A percentile compares a stretch with the other conserved stretches of the same genome.
These are phyloP conservation scores for Mimas tiliae DNA, from an alignment of 2,888 invertebrate genomes.

Conservation along the genomic window DNA sequence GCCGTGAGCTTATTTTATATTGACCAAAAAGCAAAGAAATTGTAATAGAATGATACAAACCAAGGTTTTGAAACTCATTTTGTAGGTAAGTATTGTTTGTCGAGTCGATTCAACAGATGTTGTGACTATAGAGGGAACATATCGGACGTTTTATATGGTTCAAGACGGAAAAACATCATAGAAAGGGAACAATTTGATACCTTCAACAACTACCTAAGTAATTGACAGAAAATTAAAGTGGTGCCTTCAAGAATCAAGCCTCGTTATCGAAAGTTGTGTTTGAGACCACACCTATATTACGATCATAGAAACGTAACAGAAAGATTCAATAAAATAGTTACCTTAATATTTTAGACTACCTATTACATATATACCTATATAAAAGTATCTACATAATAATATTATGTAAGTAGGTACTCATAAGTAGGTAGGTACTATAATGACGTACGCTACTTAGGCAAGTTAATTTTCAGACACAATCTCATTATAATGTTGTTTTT, in stretches of 20 bases:
- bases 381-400: no score
- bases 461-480: no score
- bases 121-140: slow-evolving; percentile 51
- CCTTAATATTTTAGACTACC: background rate
- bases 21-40: background rate
- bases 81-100: slow-evolving; percentile 39
- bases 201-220: slow-evolving; percentile 29
- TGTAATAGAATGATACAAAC: slow-evolving; percentile 49
- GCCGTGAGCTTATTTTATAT: background rate
- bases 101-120: slow-evolving; percentile 40
- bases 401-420: no score
- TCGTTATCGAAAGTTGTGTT: slow-evolving; percentile 19
- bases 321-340: background rate
- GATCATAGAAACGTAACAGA: background rate
- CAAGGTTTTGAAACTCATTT: slow-evolving; percentile 62
- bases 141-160: slow-evolving; percentile 66
- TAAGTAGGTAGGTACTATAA: no score
- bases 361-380: background rate
- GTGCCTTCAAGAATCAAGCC: slow-evolving; percentile 14
- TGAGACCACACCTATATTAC: slow-evolving; percentile 17
- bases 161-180: slow-evolving; percentile 68
- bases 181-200: slow-evolving; percentile 66
- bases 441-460: no score
- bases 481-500: no score
- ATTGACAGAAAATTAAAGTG: slow-evolving; percentile 32